Percentiles rank a stretch among this genome's conserved stretches.
phyloP scores from a whole-genome alignment of 2,797 vertebrate species.

The Arrhamphus sclerolepis region DNA sequence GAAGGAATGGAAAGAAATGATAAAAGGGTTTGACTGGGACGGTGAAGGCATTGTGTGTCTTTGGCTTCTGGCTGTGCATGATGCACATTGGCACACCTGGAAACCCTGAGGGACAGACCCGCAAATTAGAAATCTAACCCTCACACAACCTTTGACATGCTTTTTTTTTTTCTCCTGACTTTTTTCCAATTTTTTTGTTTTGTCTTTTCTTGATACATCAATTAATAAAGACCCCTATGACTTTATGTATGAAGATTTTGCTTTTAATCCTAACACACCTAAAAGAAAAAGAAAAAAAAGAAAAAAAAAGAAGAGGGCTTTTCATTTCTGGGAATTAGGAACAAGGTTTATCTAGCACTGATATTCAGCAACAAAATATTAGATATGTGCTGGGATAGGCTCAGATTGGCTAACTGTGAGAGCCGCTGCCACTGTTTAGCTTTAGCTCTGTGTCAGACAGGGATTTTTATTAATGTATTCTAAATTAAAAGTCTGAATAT shows the following conservation, averaged over 20 bases:
- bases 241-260: neutral
- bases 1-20: neutral
- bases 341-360: too few relatives aligned
- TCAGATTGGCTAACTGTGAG: too few relatives aligned
- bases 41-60: constrained; percentile 42
- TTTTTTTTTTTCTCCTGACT: neutral
- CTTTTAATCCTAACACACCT: too few relatives aligned
- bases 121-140: constrained; percentile 52
- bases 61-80: constrained; percentile 27
- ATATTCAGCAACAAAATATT: too few relatives aligned
- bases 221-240: neutral
- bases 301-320: too few relatives aligned
- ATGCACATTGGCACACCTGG: constrained; percentile 51
- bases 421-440: too few relatives aligned
- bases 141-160: constrained; percentile 30
- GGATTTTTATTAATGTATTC: too few relatives aligned
- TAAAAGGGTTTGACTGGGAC: constrained; percentile 10
- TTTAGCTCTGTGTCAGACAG: too few relatives aligned
- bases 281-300: too few relatives aligned
- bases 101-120: constrained; percentile 39
- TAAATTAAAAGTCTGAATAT: too few relatives aligned
- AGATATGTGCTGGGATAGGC: too few relatives aligned
- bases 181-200: neutral
- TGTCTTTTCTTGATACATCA: rapidly evolving
- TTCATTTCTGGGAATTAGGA: too few relatives aligned